Evolutionary conservation across 2,113 vertebrate genomes (phyloP).

Genomic region (Alethe castanea): DNA sequence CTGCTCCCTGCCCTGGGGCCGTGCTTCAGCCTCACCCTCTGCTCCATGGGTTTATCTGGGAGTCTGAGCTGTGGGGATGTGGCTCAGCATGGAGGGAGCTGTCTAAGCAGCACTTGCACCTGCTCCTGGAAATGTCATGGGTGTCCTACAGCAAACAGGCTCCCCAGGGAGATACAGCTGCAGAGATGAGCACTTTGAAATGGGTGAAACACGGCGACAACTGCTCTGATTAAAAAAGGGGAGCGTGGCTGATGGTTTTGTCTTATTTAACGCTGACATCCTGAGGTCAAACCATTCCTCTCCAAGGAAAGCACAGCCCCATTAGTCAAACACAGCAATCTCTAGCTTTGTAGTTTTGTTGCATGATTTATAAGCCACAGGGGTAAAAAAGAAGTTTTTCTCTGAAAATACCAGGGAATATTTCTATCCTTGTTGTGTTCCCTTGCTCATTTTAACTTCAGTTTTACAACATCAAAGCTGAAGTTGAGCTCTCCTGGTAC

Average conservation of each 20-base stretch:
- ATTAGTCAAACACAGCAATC: slow-evolving; percentile 44
- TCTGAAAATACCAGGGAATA: neutral
- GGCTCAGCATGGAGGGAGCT: fast-evolving
- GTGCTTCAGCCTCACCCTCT: fast-evolving
- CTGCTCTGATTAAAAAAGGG: neutral
- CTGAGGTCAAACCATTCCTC: slow-evolving; percentile 54
- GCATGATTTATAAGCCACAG: slow-evolving; percentile 44
- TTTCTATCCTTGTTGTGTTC: neutral
- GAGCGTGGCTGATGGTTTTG: neutral
- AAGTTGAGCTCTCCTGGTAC: neutral
- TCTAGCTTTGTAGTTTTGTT: slow-evolving; percentile 37
- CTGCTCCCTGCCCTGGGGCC: neutral
- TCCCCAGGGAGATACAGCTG: neutral
- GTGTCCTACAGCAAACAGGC: neutral
- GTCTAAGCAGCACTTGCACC: neutral
- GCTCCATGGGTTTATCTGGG: fast-evolving
- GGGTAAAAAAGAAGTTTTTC: neutral
- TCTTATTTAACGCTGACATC: slow-evolving; percentile 65
- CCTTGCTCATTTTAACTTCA: neutral
- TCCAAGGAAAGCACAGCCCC: slow-evolving; percentile 8
- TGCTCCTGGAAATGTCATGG: neutral
- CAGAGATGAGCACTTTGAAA: neutral
- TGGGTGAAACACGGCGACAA: neutral
- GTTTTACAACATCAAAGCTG: slow-evolving; percentile 1
- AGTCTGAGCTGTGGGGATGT: neutral